These are phyloP conservation scores for Cryptocheilus praepositus DNA, from an alignment of 2,888 invertebrate species.

Conservation along the genomic window DNA sequence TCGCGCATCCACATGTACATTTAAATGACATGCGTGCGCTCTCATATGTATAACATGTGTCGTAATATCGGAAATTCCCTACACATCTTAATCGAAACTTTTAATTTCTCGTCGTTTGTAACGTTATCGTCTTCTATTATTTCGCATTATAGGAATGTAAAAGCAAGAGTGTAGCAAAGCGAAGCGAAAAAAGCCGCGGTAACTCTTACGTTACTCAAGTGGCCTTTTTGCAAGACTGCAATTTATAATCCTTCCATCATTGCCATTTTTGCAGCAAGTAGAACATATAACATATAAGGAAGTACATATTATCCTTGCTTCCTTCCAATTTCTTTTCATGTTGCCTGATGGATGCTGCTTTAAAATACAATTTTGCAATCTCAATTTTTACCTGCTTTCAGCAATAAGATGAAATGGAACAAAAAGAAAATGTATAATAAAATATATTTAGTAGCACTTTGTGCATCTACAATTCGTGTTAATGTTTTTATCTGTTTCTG, in stretches of 20 bases:
- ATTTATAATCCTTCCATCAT: slow-evolving; percentile 61
- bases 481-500: background rate
- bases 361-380: too few relatives aligned
- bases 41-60: slow-evolving; percentile 9
- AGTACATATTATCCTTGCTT: slow-evolving; percentile 31
- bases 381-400: background rate
- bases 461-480: background rate
- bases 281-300: slow-evolving; percentile 30
- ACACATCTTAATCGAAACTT: too few relatives aligned
- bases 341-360: slow-evolving; percentile 15
- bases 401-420: background rate
- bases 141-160: slow-evolving; percentile 6
- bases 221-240: slow-evolving; percentile 72
- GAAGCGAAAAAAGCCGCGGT: slow-evolving; percentile 6
- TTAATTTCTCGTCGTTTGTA: too few relatives aligned
- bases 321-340: too few relatives aligned
- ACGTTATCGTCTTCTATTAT: slow-evolving; percentile 6
- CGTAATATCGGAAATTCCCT: too few relatives aligned
- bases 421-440: background rate
- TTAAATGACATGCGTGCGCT: slow-evolving; percentile 17
- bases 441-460: background rate
- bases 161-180: slow-evolving; percentile 4
- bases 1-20: slow-evolving; percentile 14
- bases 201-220: slow-evolving; percentile 58
- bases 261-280: slow-evolving; percentile 45